Evolutionary conservation across 1,140 invertebrate species (phyloP).

Genomic region (Ptiloglossa arizonensis): DNA sequence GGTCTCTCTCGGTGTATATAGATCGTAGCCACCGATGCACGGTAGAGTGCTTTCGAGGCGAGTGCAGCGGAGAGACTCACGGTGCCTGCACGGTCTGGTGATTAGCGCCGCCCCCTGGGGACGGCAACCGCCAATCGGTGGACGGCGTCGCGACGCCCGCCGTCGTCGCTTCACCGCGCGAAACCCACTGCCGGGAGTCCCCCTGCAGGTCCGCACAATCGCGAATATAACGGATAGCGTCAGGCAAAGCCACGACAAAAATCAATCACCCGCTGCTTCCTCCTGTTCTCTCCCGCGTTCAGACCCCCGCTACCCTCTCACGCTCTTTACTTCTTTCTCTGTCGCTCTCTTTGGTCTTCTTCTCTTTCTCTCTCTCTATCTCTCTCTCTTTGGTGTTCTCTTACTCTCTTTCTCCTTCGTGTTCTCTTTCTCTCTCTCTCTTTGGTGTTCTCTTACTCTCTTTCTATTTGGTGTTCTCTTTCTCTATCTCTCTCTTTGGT

Average conservation of each 20-base stretch:
- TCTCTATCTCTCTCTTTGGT: too few relatives aligned
- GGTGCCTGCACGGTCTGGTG: constrained; percentile 79
- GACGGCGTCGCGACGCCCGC: constrained; percentile 80
- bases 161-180: constrained; percentile 77
- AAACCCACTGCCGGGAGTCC: constrained; percentile 61
- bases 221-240: constrained; percentile 80
- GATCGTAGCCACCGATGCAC: constrained; percentile 67
- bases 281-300: constrained; percentile 59
- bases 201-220: constrained; percentile 75
- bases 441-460: too few relatives aligned
- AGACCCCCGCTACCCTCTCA: constrained; percentile 50
- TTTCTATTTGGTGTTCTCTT: too few relatives aligned
- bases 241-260: constrained; percentile 81
- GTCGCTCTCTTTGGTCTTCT: constrained; percentile 29
- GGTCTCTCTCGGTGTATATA: constrained; percentile 47
- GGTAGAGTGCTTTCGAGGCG: constrained; percentile 77
- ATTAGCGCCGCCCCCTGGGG: constrained; percentile 81
- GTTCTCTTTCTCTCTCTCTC: constrained; percentile 40
- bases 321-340: constrained; percentile 21
- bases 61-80: constrained; percentile 73
- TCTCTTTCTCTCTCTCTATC: constrained; percentile 48
- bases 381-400: too few relatives aligned
- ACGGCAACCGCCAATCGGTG: constrained; percentile 80
- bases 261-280: constrained; percentile 80
- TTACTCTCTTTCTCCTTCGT: constrained; percentile 12